Conservation (phyloP, 2,797 vertebrate genomes). For the Oryzias sinensis region DNA sequence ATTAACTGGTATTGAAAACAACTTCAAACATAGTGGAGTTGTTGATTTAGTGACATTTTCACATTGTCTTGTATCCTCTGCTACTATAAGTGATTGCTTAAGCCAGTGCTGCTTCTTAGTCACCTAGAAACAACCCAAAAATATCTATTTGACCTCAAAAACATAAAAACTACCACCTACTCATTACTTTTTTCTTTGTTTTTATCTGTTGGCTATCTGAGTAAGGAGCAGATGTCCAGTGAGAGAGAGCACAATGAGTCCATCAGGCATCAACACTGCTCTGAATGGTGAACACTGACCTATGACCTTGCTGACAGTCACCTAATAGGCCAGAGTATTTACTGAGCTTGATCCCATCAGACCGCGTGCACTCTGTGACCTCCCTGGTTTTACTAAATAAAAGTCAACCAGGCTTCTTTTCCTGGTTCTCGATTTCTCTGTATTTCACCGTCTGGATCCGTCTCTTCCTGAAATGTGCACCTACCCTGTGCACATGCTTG, state of each 20-base stretch:
- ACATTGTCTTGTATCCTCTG: no score
- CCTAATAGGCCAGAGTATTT: slow-evolving; percentile 44
- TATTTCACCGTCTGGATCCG: slow-evolving; percentile 17
- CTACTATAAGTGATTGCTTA: no score
- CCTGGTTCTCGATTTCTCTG: no score
- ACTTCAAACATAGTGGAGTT: no score
- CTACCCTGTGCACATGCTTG: slow-evolving; percentile 7
- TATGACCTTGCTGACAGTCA: slow-evolving; percentile 61
- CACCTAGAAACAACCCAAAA: no score
- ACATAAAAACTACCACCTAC: neutral
- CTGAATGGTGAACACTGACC: slow-evolving; percentile 43
- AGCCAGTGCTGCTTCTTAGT: no score
- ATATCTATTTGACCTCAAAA: no score
- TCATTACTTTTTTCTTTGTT: slow-evolving; percentile 12
- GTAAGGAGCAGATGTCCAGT: slow-evolving; percentile 24
- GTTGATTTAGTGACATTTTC: no score
- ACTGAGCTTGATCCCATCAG: slow-evolving; percentile 29
- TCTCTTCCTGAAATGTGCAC: slow-evolving; percentile 12
- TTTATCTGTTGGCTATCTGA: slow-evolving; percentile 7
- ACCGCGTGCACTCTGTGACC: slow-evolving; percentile 40
- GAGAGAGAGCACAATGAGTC: slow-evolving; percentile 24
- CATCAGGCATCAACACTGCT: slow-evolving; percentile 23
- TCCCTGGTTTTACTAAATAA: slow-evolving; percentile 3
- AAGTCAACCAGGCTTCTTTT: no score
- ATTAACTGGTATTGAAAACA: no score